Conservation (phyloP, 1,140 invertebrate species). For the Cyrtorhinus lividipennis region DNA sequence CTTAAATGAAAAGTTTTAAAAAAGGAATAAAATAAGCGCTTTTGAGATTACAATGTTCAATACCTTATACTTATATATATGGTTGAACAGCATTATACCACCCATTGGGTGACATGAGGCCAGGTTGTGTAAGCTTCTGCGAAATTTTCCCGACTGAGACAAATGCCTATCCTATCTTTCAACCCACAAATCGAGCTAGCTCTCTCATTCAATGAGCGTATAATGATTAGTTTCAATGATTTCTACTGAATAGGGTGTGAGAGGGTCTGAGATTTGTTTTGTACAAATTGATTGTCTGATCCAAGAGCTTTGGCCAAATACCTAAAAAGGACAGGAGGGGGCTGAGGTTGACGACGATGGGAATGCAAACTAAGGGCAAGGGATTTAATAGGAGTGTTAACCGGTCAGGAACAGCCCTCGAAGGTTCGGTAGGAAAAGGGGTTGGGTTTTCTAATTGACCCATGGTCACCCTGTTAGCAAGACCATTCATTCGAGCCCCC, state of each 20-base stretch:
- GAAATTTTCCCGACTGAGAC: no score
- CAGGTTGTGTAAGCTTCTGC: no score
- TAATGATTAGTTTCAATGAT: neutral
- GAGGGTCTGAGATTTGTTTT: neutral
- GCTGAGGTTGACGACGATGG: no score
- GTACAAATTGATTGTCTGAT: slow-evolving; percentile 10
- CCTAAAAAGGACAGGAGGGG: neutral
- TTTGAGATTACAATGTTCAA: no score
- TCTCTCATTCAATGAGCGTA: no score
- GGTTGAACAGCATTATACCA: no score
- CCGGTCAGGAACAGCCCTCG: slow-evolving; percentile 1
- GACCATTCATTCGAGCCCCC: neutral
- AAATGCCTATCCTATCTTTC: no score
- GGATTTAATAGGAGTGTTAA: slow-evolving; percentile 10
- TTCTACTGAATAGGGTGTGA: neutral
- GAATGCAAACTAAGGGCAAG: slow-evolving; percentile 6
- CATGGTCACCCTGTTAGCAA: slow-evolving; percentile 7
- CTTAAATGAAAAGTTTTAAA: no score
- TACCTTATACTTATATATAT: no score
- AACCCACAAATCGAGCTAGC: no score
- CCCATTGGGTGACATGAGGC: no score
- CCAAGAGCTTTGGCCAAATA: neutral
- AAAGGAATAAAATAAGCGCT: no score
- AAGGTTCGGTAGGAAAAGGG: neutral
- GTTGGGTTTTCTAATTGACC: slow-evolving; percentile 8